Conservation (phyloP, 2,888 invertebrate genomes). For the Cybosia mesomella region DNA sequence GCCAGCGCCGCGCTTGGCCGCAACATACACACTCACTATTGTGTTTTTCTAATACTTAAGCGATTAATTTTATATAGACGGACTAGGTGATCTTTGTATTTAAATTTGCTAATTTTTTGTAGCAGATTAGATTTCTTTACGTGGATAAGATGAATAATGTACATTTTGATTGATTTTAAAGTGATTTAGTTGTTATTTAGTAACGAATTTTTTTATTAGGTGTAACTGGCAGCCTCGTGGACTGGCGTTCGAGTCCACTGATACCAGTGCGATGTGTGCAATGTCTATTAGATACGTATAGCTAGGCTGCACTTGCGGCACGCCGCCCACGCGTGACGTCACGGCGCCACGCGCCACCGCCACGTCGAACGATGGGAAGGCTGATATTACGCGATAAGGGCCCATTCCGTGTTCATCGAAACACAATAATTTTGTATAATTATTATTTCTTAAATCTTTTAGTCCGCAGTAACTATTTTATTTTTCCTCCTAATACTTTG, state of each 20-base stretch:
- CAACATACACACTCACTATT: slow-evolving; percentile 71
- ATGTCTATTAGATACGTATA: slow-evolving; percentile 72
- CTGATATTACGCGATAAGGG: slow-evolving; percentile 72
- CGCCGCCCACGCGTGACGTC: slow-evolving; percentile 24
- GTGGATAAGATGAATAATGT: slow-evolving; percentile 83
- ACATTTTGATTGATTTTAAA: slow-evolving; percentile 87
- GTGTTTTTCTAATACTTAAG: slow-evolving; percentile 85
- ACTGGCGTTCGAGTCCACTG: slow-evolving; percentile 69
- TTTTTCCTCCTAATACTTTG: slow-evolving; percentile 79
- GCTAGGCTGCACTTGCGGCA: slow-evolving; percentile 29
- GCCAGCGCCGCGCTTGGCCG: slow-evolving; percentile 23
- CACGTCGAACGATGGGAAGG: slow-evolving; percentile 74
- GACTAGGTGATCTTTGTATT: slow-evolving; percentile 85
- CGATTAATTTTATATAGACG: slow-evolving; percentile 84
- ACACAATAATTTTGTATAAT: slow-evolving; percentile 78
- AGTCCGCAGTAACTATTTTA: slow-evolving; percentile 74
- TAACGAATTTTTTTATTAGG: slow-evolving; percentile 84
- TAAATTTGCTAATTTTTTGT: slow-evolving; percentile 86
- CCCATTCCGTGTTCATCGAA: slow-evolving; percentile 81
- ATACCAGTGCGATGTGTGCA: slow-evolving; percentile 84
- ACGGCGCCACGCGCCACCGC: slow-evolving; percentile 21
- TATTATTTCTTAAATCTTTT: slow-evolving; percentile 72
- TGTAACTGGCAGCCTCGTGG: slow-evolving; percentile 81
- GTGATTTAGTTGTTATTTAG: slow-evolving; percentile 87
- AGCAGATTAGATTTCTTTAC: slow-evolving; percentile 87